These are phyloP conservation scores for Apus apus DNA, from an alignment of 2,113 vertebrate genomes.

Conservation along the genomic window DNA sequence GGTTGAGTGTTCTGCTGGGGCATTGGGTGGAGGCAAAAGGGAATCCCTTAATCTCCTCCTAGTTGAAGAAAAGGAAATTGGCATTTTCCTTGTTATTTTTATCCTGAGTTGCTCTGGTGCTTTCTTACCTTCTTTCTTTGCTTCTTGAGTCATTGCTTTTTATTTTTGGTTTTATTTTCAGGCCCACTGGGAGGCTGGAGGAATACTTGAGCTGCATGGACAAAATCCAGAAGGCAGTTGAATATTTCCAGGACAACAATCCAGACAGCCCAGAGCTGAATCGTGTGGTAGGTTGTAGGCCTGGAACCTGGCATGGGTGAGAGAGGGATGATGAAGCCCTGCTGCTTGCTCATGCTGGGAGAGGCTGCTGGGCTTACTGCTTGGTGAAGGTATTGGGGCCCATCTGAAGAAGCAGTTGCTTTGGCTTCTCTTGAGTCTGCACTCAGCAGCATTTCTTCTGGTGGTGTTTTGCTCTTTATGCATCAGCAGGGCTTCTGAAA, in stretches of 20 bases:
- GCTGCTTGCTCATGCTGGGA: neutral
- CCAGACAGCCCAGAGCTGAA: constrained; percentile 97
- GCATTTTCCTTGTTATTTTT: neutral
- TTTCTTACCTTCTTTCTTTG: neutral
- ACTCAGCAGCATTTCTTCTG: neutral
- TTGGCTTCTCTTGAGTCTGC: neutral
- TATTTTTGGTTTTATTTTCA: constrained; percentile 55
- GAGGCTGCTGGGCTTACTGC: neutral
- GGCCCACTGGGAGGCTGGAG: constrained; percentile 90
- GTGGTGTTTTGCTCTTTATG: neutral
- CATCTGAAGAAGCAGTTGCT: neutral
- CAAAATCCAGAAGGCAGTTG: constrained; percentile 97
- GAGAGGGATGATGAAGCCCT: neutral
- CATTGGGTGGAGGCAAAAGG: neutral
- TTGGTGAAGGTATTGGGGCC: neutral
- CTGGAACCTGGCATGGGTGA: neutral
- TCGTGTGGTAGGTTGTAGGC: constrained; percentile 84
- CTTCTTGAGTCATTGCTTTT: neutral
- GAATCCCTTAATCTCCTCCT: neutral
- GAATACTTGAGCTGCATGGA: constrained; percentile 94
- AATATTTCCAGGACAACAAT: constrained; percentile 98
- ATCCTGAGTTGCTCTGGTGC: neutral
- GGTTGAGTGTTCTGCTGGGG: neutral
- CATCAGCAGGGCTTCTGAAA: neutral
- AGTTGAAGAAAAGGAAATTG: neutral